phyloP scores from a whole-genome alignment of 2,888 invertebrate species.

The Lathronympha strigana region DNA sequence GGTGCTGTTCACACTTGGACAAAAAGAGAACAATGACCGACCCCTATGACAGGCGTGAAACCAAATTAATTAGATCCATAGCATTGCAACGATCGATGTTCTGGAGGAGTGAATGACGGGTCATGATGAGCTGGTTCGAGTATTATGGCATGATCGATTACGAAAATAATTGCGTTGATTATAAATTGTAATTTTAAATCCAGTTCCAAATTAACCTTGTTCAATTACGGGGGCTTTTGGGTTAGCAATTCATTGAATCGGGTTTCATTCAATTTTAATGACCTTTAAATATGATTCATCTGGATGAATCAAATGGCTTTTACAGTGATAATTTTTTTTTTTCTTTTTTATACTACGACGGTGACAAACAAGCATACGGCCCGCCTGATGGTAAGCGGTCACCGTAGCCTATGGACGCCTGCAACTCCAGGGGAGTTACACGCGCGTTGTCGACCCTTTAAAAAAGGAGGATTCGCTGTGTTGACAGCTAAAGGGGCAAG shows the following conservation, averaged over 20 bases:
- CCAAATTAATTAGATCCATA: constrained; percentile 31
- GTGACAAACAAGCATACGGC: too few species aligned
- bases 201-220: constrained; percentile 32
- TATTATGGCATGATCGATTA: constrained; percentile 48
- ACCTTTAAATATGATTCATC: not conserved
- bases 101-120: not conserved
- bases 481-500: too few species aligned
- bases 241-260: constrained; percentile 8
- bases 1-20: constrained; percentile 43
- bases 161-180: constrained; percentile 54
- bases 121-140: constrained; percentile 1
- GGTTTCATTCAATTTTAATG: constrained; percentile 13
- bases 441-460: too few species aligned
- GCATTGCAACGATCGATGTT: constrained; percentile 13
- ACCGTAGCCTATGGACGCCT: too few species aligned
- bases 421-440: too few species aligned
- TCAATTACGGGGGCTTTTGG: constrained; percentile 10
- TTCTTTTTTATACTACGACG: too few species aligned
- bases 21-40: constrained; percentile 40
- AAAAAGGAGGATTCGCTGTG: too few species aligned
- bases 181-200: constrained; percentile 46
- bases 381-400: too few species aligned
- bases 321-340: not conserved
- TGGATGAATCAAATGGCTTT: not conserved
- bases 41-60: constrained; percentile 36